Evolutionary conservation across 2,888 invertebrate genomes (phyloP).

Genomic region (Crossocerus cetratus): DNA sequence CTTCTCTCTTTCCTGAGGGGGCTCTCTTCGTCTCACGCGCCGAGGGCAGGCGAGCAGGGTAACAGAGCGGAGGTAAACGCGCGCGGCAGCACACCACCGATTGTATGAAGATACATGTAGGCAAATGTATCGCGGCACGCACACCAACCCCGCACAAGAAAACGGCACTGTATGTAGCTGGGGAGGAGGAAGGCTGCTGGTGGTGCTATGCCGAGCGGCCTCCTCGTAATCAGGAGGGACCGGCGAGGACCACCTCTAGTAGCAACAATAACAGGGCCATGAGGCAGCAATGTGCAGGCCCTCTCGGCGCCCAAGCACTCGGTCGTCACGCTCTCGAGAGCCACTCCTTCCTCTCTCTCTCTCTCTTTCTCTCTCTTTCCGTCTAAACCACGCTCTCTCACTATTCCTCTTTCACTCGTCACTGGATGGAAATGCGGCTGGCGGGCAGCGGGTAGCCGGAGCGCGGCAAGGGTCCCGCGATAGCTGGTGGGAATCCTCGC

Average conservation of each 20-base stretch:
- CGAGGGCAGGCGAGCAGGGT: not conserved
- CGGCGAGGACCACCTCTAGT: slow-evolving; percentile 16
- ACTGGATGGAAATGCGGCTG: no score
- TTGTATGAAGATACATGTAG: not conserved
- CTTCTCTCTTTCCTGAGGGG: no score
- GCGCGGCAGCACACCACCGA: slow-evolving; percentile 5
- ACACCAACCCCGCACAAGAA: slow-evolving; percentile 5
- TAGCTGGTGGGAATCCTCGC: no score
- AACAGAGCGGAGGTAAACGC: not conserved
- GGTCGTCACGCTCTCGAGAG: slow-evolving; percentile 39
- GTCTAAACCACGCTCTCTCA: slow-evolving; percentile 35
- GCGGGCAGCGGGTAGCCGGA: not conserved
- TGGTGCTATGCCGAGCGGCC: slow-evolving; percentile 1
- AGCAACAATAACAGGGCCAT: slow-evolving; percentile 52
- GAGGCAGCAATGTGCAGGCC: slow-evolving; percentile 38
- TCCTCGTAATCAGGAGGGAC: slow-evolving; percentile 52
- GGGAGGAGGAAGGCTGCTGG: slow-evolving; percentile 1
- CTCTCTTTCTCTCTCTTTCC: slow-evolving; percentile 10
- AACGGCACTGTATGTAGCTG: slow-evolving; percentile 46
- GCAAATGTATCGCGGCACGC: no score
- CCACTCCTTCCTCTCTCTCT: slow-evolving; percentile 44
- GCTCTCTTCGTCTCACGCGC: no score
- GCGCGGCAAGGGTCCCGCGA: not conserved
- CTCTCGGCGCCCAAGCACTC: slow-evolving; percentile 20
- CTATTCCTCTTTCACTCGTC: no score